Evolutionary conservation across 2,797 vertebrate genomes (phyloP).

Genomic region (Acrossocheilus wenchowensis): DNA sequence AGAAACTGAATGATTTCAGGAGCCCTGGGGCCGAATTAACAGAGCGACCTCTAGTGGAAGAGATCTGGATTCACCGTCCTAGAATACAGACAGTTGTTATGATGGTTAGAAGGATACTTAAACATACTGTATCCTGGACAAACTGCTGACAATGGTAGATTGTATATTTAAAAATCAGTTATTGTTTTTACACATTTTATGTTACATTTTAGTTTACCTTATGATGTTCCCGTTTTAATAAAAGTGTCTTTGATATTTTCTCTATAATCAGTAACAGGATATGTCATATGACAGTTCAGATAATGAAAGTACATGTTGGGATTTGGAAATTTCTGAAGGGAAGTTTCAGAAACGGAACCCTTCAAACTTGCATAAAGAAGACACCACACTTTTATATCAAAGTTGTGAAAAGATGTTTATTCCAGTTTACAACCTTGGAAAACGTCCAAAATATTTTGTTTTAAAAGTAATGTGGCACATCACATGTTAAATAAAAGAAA

Average conservation of each 20-base stretch:
- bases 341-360: neutral
- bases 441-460: conserved; percentile 54
- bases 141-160: neutral
- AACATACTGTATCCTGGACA: neutral
- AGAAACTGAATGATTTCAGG: too few relatives aligned
- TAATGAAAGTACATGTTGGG: neutral
- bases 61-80: neutral
- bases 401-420: conserved; percentile 56
- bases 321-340: neutral
- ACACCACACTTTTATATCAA: conserved; percentile 14
- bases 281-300: neutral
- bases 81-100: neutral
- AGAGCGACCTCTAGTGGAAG: too few relatives aligned
- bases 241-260: neutral
- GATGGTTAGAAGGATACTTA: neutral
- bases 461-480: conserved; percentile 64
- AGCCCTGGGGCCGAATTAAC: neutral
- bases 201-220: neutral
- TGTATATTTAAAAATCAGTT: neutral
- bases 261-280: neutral
- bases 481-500: conserved; percentile 31
- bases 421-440: conserved; percentile 47
- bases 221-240: neutral
- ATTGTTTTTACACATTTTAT: neutral
- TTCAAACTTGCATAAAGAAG: neutral